These are phyloP conservation scores for Triplophysa dalaica DNA, from an alignment of 2,113 vertebrate genomes.

Conservation along the genomic window DNA sequence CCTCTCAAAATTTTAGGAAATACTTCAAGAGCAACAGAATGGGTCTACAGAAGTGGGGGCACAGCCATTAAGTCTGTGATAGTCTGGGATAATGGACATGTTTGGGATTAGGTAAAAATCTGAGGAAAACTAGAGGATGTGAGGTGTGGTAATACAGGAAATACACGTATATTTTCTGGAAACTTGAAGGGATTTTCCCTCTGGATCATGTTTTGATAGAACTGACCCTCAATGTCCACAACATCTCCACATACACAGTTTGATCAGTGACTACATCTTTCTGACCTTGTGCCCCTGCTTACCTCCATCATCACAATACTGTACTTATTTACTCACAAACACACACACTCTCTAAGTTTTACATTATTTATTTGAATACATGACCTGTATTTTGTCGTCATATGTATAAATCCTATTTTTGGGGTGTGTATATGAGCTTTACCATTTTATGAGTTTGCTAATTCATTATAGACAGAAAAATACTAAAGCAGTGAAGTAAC, in stretches of 20 bases:
- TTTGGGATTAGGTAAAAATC: background rate
- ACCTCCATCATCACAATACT: conserved; percentile 30
- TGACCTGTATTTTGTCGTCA: too few species aligned
- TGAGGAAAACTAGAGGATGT: background rate
- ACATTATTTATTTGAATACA: too few species aligned
- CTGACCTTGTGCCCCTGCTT: conserved; percentile 30
- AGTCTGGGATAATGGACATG: background rate
- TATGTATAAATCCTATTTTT: too few species aligned
- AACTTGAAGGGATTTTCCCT: background rate
- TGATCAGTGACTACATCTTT: conserved; percentile 15
- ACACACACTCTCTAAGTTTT: background rate
- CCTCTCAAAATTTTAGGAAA: background rate
- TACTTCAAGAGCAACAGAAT: conserved; percentile 6
- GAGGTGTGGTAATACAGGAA: background rate
- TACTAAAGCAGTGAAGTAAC: too few species aligned
- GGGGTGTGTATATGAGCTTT: too few species aligned
- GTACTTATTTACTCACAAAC: conserved; percentile 45
- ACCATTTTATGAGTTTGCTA: too few species aligned
- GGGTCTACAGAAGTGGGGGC: conserved; percentile 4
- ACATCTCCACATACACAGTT: background rate
- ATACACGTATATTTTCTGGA: background rate
- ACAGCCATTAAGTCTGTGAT: background rate
- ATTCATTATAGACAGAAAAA: too few species aligned
- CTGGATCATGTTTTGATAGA: too few species aligned
- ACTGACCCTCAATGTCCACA: background rate